A percentile compares a stretch with the other conserved stretches of the same genome.
Evolutionary conservation across 2,888 invertebrate species (phyloP).

Genomic region (Chymomyza procnemis): DNA sequence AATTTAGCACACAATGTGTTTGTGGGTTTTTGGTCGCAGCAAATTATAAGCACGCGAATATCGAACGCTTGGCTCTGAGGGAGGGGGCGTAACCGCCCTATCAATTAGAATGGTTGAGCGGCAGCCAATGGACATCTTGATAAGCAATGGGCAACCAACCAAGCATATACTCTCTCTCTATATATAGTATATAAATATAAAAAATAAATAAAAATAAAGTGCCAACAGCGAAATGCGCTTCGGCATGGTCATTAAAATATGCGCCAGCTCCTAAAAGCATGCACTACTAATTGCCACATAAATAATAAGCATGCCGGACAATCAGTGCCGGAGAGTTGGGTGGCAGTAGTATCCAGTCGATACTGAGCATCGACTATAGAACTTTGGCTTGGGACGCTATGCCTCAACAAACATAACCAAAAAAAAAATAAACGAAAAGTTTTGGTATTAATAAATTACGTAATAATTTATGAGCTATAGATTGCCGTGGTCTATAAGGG

Average conservation of each 20-base stretch:
- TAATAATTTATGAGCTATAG: not conserved
- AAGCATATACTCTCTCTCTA: constrained; percentile 37
- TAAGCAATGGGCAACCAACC: constrained; percentile 38
- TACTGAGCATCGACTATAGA: not conserved
- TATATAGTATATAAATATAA: constrained; percentile 32
- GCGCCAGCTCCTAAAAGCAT: constrained; percentile 49
- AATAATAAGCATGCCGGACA: constrained; percentile 48
- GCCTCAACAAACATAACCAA: not conserved
- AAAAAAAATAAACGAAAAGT: not conserved
- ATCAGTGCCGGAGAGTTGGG: no score
- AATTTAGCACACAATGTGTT: constrained; percentile 71
- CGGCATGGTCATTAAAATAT: constrained; percentile 67
- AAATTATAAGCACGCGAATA: constrained; percentile 69
- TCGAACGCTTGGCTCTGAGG: constrained; percentile 40
- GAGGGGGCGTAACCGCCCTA: constrained; percentile 61
- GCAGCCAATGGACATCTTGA: constrained; percentile 51
- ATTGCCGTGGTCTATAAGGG: not conserved
- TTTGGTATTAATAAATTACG: not conserved
- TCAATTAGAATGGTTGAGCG: constrained; percentile 67
- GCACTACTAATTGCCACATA: constrained; percentile 67
- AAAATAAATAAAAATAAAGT: constrained; percentile 70
- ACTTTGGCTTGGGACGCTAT: no score
- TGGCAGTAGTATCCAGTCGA: no score
- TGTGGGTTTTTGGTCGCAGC: constrained; percentile 55
- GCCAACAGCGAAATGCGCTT: constrained; percentile 71